Conservation (phyloP, 1,140 invertebrate species). For the Ptiloglossa arizonensis region DNA sequence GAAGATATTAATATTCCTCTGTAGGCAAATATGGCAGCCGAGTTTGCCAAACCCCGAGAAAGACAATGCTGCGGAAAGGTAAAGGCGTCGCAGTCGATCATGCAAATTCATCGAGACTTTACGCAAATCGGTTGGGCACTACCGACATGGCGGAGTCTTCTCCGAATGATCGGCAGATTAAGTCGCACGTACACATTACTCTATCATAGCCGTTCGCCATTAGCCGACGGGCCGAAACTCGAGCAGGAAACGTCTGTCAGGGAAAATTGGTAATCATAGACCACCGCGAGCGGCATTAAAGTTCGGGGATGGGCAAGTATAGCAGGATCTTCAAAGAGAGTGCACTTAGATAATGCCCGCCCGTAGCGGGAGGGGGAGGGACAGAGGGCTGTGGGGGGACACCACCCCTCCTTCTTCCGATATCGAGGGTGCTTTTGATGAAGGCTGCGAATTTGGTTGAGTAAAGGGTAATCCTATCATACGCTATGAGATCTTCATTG, state of each 20-base stretch:
- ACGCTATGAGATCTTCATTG: constrained; percentile 80
- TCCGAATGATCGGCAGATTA: constrained; percentile 62
- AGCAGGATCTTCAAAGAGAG: constrained; percentile 81
- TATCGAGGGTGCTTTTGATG: constrained; percentile 81
- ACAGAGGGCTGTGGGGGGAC: constrained; percentile 45
- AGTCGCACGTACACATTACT: constrained; percentile 55
- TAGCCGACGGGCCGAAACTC: constrained; percentile 72
- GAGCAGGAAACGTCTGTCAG: constrained; percentile 77
- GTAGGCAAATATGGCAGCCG: too few relatives aligned
- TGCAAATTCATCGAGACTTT: constrained; percentile 2
- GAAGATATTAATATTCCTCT: too few relatives aligned
- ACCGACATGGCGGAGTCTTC: constrained; percentile 12
- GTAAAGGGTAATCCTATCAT: constrained; percentile 83
- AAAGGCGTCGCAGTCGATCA: too few relatives aligned
- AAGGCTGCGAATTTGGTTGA: constrained; percentile 81
- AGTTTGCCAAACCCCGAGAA: too few relatives aligned
- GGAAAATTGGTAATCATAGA: constrained; percentile 83
- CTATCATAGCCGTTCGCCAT: constrained; percentile 64
- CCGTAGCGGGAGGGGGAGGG: constrained; percentile 48
- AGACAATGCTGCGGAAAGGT: too few relatives aligned
- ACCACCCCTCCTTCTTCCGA: constrained; percentile 57
- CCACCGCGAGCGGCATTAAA: constrained; percentile 81
- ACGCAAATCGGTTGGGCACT: background rate
- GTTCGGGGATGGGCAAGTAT: constrained; percentile 73
- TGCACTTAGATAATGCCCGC: constrained; percentile 82